phyloP scores from a whole-genome alignment of 2,888 invertebrate genomes.

The Cheilosia grossa region DNA sequence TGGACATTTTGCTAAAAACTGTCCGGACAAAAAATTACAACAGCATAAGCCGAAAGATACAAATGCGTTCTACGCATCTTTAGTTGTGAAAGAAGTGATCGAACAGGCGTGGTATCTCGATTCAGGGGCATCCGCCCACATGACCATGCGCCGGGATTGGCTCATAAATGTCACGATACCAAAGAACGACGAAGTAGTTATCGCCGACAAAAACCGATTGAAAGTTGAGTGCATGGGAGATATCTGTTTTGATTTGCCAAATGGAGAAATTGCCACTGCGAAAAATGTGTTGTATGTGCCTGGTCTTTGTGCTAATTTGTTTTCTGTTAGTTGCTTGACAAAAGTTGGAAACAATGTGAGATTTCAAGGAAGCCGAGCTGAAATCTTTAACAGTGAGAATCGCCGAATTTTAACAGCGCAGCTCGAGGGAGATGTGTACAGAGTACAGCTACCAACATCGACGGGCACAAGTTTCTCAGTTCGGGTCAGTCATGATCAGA shows the following conservation, averaged over 20 bases:
- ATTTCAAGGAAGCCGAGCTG: slow-evolving; percentile 20
- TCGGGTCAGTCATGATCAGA: slow-evolving; percentile 1
- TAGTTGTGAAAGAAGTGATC: slow-evolving; percentile 7
- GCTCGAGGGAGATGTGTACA: slow-evolving; percentile 22
- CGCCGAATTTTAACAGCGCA: not conserved
- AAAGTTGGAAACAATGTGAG: slow-evolving; percentile 13
- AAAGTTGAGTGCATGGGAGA: slow-evolving; percentile 18
- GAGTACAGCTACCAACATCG: slow-evolving; percentile 13
- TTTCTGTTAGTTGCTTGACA: slow-evolving; percentile 18
- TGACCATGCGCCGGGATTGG: slow-evolving; percentile 28
- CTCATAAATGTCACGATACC: slow-evolving; percentile 11
- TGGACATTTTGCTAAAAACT: slow-evolving; percentile 21
- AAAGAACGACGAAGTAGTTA: slow-evolving; percentile 15
- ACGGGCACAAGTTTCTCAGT: slow-evolving; percentile 29
- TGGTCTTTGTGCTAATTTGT: slow-evolving; percentile 10
- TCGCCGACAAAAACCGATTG: slow-evolving; percentile 20
- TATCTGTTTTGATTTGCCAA: slow-evolving; percentile 2
- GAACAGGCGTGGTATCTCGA: slow-evolving; percentile 27
- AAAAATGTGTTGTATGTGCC: slow-evolving; percentile 13
- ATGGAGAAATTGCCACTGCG: not conserved
- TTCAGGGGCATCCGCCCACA: slow-evolving; percentile 35
- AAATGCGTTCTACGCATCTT: not conserved
- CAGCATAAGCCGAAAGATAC: not conserved
- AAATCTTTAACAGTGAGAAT: slow-evolving; percentile 21
- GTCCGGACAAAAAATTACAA: slow-evolving; percentile 12